Base-by-base conservation (phyloP, 2,113 vertebrate genomes). In the Tragelaphus scriptus region DNA sequence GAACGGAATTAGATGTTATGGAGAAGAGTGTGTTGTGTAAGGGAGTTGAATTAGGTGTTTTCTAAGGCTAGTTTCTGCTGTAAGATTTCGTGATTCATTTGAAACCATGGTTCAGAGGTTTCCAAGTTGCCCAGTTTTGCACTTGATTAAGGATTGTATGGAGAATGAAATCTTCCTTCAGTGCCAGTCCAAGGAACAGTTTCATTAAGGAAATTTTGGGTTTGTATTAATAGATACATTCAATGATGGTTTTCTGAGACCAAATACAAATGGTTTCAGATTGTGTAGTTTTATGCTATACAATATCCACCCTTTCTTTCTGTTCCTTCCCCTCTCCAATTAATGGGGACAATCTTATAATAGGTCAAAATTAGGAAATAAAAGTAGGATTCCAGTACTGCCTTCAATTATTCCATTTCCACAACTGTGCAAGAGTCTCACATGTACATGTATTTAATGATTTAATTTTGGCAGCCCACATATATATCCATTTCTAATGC, bases 381-480 rank as follows among this genome's bases (percentile, higher is more conserved):
- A 82, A 84, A 53, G 28, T 89, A 30, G 47, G n/a, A 84, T 68
- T 21, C 30, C 80, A 92, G 25, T 55, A 84, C 77, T 92, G 16
- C 19, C 91, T 94, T 95, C n/a, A 88, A n/a, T 85, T 36, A 95
- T 85, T 94, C 51, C 30, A 79, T n/a, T 79, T 93, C 56, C 59
- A 85, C 28, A 92, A 71, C 40, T 88, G 11, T 49, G 63, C 36
- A 92, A 92, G 17, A 91, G 28, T 91, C 47, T 95, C 56, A 84
- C 14, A 28, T 71, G 21, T 91, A 61, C 49, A 30, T 92, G 40
- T 85, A 94, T 40, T 88, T 96, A 91, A 93, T 92, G 47, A n/a
- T 12, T 88, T 92, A 65, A 68, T 79, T 94, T 94, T 96, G 96
- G 77, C 40, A 95, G 30, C 53, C 55, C 30, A 71, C 4, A 13